Evolutionary conservation across 2,113 vertebrate species (phyloP), one percentile per base, ranked within the genome.

Genomic region (Muntiacus reevesi): DNA sequence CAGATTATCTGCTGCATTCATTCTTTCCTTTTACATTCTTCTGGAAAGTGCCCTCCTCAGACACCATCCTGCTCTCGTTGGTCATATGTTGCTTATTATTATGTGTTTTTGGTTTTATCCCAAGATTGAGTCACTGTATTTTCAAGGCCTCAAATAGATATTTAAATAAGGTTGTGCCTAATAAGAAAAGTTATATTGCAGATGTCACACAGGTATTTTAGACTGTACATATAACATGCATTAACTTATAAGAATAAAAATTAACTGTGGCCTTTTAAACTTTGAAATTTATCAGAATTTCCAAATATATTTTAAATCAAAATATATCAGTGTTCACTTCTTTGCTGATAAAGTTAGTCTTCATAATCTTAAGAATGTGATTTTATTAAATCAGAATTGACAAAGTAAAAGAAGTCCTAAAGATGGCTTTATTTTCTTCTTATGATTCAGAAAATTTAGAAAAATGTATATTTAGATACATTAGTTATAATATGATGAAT

Each of bases 21-120:
- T 5, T 9, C 5, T 0, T n/a, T 91, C 5, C 23, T 33, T 9
- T 23, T 47, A 25, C 1, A 11, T 2, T 30, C 0, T n/a, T 79
- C 10, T 19, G 9, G 3, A 17, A 1, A 4, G 15, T 23, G 19
- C 16, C 15, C 11, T 28, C 36, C 28, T 76, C 40, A 52, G 36
- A 13, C 10, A 62, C 19, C 15, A 15, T 23, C 1, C 50, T 60
- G 3, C 1, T n/a, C 6, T 64, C 5, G 2, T 52, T 60, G 16
- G 25, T 84, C 12, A 88, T 71, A 23, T 6, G 5, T 28, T n/a
- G 17, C 13, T 93, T 28, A 7, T 40, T 76, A 43, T 47, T 10
- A 50, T 4, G 12, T 47, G 5, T 19, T 62, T 64, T 13, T 84
- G 30, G 7, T 57, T 83, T 30, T 59, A 11, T 14, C 6, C 15